phyloP scores from a whole-genome alignment of 2,888 invertebrate genomes.

The Vesta saturnalis region DNA sequence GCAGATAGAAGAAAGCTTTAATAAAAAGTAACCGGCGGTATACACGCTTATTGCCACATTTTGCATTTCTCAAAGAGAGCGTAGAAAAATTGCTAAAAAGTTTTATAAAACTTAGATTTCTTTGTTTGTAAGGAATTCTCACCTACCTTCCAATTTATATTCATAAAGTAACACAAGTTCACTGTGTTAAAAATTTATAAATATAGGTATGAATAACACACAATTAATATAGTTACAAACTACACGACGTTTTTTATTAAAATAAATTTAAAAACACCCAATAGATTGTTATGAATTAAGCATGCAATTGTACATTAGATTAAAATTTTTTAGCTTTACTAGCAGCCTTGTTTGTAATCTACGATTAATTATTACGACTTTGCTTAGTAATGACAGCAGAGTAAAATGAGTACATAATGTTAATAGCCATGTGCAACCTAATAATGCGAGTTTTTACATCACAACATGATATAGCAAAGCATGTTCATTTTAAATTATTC shows the following conservation, averaged over 20 bases:
- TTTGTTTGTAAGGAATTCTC: not conserved
- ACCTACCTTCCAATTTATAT: not conserved
- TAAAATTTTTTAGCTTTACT: slow-evolving; percentile 20
- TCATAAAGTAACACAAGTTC: not conserved
- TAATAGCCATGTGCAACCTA: no score
- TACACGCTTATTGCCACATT: not conserved
- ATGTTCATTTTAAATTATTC: not conserved
- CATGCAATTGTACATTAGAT: slow-evolving; percentile 25
- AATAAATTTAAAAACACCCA: not conserved
- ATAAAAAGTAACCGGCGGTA: not conserved
- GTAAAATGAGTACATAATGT: slow-evolving; percentile 16
- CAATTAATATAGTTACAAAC: no score
- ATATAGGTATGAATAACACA: no score
- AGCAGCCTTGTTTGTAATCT: slow-evolving; percentile 28
- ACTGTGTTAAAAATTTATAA: not conserved
- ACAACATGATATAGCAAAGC: no score
- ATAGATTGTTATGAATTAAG: slow-evolving; percentile 18
- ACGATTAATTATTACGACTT: slow-evolving; percentile 32
- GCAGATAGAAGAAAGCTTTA: not conserved
- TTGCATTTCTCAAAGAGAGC: not conserved
- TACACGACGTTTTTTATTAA: not conserved
- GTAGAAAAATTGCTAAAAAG: not conserved
- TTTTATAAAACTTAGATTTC: not conserved
- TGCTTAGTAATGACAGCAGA: slow-evolving; percentile 37
- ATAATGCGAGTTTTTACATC: no score